Base-by-base conservation (phyloP, 2,113 vertebrate species). In the Plectropomus leopardus region DNA sequence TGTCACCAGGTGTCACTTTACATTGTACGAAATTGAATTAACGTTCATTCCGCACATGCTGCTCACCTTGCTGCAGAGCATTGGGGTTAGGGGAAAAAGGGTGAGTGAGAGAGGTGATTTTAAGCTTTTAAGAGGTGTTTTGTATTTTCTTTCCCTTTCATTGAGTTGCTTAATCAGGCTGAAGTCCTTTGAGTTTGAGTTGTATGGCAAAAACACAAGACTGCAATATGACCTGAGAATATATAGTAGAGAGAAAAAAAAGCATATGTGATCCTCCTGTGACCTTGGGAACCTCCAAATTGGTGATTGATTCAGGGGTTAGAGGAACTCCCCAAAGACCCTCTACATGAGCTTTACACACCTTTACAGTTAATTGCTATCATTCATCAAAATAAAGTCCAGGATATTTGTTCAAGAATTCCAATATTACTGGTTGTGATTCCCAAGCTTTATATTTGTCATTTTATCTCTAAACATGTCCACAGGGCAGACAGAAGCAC, bases 161-260 rank as follows among this genome's bases (percentile, higher is more conserved):
- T 57, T 61, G 40, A 74, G 36, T 53, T 70, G 50, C 58, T 63
- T 59, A 85, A 77, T 91, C 69, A 84, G 69, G 72, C 69, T 51
- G 50, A 84, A 86, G 64, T 87, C 74, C 72, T 79, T 47, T 26
- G 53, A 78, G 61, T 70, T 55, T 10, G 23, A 19, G 42, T 24
- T 23, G 63, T 51, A 23, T 28, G 45, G 47, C 74, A 21, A 26
- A 9, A 48, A 63, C 42, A 66, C 19, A 70, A 17, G n/a, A 65
- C 48, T 42, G 10, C 55, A 54, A 60, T 69, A 23, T 60, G 57
- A 79, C 47, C 53, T 36, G 42, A 59, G 44, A 65, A 73, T 66
- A 36, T 24, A 58, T 55, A 71, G 51, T 36, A 17, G 40, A 50
- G 2, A n/a, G 19, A 64, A 9, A 51, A 45, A 78, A 64, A 54